A percentile compares a stretch with the other conserved stretches of the same genome.
Conservation (phyloP, 2,888 invertebrate species). For the Pyrgus malvae region DNA sequence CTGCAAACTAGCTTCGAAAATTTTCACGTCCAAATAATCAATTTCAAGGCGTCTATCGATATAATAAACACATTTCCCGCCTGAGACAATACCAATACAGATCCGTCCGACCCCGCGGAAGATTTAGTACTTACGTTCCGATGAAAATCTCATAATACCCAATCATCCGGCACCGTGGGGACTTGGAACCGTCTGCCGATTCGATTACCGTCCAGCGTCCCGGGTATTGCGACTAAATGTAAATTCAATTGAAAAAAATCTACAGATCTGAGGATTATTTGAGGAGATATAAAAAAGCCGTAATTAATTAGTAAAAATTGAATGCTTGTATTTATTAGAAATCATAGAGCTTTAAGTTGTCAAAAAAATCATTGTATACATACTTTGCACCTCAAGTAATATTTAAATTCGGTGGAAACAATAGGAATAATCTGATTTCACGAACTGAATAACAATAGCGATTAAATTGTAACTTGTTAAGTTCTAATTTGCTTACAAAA, state of each 20-base stretch:
- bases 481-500: too few species aligned
- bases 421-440: too few species aligned
- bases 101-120: conserved; percentile 41
- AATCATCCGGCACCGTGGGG: conserved; percentile 63
- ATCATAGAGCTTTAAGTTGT: too few species aligned
- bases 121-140: conserved; percentile 62
- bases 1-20: too few species aligned
- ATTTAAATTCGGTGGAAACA: too few species aligned
- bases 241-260: conserved; percentile 28
- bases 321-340: too few species aligned
- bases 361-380: too few species aligned
- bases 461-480: too few species aligned
- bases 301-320: background rate
- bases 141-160: conserved; percentile 74
- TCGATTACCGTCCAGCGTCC: conserved; percentile 42
- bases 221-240: conserved; percentile 22
- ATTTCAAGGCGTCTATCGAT: conserved; percentile 13
- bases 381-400: too few species aligned
- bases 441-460: too few species aligned
- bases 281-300: background rate
- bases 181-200: conserved; percentile 42
- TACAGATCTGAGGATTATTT: conserved; percentile 23
- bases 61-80: conserved; percentile 46
- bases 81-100: conserved; percentile 41
- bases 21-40: conserved; percentile 7